Conservation (phyloP, 2,113 vertebrate genomes). For the Leptocoma aspasia region DNA sequence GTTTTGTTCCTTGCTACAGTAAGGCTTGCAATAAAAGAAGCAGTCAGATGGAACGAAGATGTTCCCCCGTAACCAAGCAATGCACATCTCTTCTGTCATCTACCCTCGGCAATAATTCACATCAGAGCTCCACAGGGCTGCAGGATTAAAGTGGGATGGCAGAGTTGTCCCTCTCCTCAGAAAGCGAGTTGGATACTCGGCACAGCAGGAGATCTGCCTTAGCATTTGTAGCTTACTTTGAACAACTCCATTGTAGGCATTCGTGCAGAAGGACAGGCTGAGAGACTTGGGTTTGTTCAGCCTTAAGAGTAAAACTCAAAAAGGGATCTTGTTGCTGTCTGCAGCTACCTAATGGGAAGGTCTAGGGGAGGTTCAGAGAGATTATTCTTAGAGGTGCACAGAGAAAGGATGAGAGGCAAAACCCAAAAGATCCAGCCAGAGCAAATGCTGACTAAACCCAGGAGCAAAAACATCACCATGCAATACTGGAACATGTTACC, state of each 20-base stretch:
- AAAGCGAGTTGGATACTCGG: not conserved
- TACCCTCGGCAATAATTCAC: not conserved
- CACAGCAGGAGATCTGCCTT: not conserved
- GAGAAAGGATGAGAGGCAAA: not conserved
- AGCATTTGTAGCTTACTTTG: not conserved
- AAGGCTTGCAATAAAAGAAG: conserved; percentile 3
- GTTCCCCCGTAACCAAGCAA: not conserved
- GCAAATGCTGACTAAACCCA: not conserved
- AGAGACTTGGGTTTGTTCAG: not conserved
- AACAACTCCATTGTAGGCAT: rapidly evolving
- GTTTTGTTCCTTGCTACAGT: not conserved
- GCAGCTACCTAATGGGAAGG: not conserved
- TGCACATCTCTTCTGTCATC: conserved; percentile 11
- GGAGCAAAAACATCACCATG: not conserved
- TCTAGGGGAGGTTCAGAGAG: not conserved
- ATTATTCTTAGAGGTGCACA: not conserved
- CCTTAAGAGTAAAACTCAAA: not conserved
- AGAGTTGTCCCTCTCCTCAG: not conserved
- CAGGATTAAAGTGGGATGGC: not conserved
- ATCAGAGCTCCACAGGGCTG: conserved; percentile 5
- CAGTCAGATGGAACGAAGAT: conserved; percentile 20
- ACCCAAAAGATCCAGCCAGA: not conserved
- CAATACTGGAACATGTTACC: not conserved
- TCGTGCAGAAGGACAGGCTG: not conserved
- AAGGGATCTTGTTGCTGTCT: not conserved